These are phyloP conservation scores for Cottoperca gobio DNA, from an alignment of 2,797 vertebrate genomes.

Conservation along the genomic window DNA sequence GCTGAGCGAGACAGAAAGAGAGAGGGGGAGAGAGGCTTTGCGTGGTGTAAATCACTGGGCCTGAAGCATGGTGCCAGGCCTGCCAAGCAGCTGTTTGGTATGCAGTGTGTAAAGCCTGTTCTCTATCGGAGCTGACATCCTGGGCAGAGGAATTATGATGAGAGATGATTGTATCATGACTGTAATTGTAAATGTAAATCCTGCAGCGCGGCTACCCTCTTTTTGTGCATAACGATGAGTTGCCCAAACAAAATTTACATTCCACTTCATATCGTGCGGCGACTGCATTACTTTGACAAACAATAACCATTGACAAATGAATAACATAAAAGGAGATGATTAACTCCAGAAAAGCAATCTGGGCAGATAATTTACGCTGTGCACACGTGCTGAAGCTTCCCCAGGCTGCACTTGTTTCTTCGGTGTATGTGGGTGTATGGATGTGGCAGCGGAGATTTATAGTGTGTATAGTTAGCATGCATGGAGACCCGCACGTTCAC, in stretches of 20 bases:
- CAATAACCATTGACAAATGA: conserved; percentile 84
- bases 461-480: conserved; percentile 4
- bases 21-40: conserved; percentile 22
- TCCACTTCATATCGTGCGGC: conserved; percentile 72
- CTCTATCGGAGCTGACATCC: conserved; percentile 70
- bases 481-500: conserved; percentile 12
- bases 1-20: conserved; percentile 43
- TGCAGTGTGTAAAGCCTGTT: conserved; percentile 66
- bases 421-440: conserved; percentile 5
- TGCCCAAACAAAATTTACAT: conserved; percentile 80
- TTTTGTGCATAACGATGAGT: conserved; percentile 73
- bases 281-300: conserved; percentile 80
- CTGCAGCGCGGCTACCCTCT: conserved; percentile 65
- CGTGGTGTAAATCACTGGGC: conserved; percentile 69
- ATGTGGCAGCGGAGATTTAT: conserved; percentile 42
- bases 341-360: conserved; percentile 82
- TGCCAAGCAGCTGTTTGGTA: conserved; percentile 77
- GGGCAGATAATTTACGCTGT: conserved; percentile 72
- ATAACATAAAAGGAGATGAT: conserved; percentile 84
- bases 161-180: conserved; percentile 83
- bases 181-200: conserved; percentile 84
- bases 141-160: conserved; percentile 80
- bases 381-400: conserved; percentile 57
- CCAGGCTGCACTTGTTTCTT: conserved; percentile 35
- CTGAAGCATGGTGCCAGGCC: conserved; percentile 61